Conservation (phyloP, 2,888 invertebrate genomes). For the Chorisops tibialis region DNA sequence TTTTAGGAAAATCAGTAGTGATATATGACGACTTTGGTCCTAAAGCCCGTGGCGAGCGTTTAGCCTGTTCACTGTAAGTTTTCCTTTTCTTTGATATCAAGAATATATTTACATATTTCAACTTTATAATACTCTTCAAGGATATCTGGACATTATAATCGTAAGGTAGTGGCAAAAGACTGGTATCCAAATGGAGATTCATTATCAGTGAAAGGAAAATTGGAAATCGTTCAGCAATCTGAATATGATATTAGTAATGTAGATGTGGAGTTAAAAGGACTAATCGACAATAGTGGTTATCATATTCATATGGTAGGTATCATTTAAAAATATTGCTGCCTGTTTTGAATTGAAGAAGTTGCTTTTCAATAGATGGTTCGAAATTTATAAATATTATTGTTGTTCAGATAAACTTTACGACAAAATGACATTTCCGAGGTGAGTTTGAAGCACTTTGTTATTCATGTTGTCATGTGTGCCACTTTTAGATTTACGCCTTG, state of each 20-base stretch:
- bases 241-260: slow-evolving; percentile 80
- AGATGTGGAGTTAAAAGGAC: slow-evolving; percentile 70
- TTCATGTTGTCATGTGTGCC: too few species aligned
- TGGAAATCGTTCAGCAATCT: slow-evolving; percentile 82
- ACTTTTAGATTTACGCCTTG: too few species aligned
- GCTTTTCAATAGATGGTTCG: too few species aligned
- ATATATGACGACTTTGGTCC: slow-evolving; percentile 86
- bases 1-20: slow-evolving; percentile 79
- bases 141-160: slow-evolving; percentile 67
- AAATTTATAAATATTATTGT: too few species aligned
- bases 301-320: slow-evolving; percentile 77
- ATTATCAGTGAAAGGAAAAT: slow-evolving; percentile 64
- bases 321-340: too few species aligned
- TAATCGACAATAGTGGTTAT: slow-evolving; percentile 68
- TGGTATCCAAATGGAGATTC: slow-evolving; percentile 81
- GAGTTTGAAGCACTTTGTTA: too few species aligned
- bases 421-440: too few species aligned
- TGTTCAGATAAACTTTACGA: too few species aligned
- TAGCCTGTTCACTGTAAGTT: slow-evolving; percentile 81
- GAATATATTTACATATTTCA: not conserved
- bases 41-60: slow-evolving; percentile 78
- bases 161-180: slow-evolving; percentile 80
- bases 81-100: too few species aligned
- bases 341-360: too few species aligned
- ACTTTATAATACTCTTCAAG: slow-evolving; percentile 53